A percentile compares a stretch with the other conserved stretches of the same genome.
Conservation (phyloP, 2,797 vertebrate species). For the Xyrichtys novacula region DNA sequence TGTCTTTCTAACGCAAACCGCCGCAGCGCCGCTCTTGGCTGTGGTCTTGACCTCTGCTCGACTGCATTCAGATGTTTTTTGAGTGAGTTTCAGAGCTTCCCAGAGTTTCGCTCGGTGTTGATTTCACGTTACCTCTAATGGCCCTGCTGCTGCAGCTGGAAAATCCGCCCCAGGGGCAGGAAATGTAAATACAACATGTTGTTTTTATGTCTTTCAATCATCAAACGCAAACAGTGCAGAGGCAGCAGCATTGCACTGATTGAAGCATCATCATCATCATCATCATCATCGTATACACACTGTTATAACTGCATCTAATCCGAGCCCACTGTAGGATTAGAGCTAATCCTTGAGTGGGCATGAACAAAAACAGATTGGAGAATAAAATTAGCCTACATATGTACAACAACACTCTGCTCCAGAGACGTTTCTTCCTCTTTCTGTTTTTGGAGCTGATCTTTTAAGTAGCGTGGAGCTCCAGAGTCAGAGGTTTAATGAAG, state of each 20-base stretch:
- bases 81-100: not conserved
- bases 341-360: constrained; percentile 28
- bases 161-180: not conserved
- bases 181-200: constrained; percentile 3
- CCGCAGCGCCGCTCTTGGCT: not conserved
- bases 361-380: constrained; percentile 25
- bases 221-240: not conserved
- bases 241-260: too few species aligned
- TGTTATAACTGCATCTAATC: constrained; percentile 29
- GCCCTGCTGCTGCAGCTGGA: not conserved
- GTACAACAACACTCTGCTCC: not conserved
- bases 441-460: not conserved
- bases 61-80: constrained; percentile 6
- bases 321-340: constrained; percentile 30
- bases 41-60: not conserved
- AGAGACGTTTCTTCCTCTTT: not conserved
- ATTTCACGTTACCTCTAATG: not conserved
- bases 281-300: constrained; percentile 12
- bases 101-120: not conserved
- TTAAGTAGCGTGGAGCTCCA: not conserved
- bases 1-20: too few species aligned
- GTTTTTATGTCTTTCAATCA: not conserved
- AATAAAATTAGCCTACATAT: constrained; percentile 26
- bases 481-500: constrained; percentile 7
- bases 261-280: constrained; percentile 7